A percentile compares a stretch with the other conserved stretches of the same genome.
These are phyloP conservation scores for Trypoxylon attenuatum DNA, from an alignment of 2,888 invertebrate species.

Conservation along the genomic window DNA sequence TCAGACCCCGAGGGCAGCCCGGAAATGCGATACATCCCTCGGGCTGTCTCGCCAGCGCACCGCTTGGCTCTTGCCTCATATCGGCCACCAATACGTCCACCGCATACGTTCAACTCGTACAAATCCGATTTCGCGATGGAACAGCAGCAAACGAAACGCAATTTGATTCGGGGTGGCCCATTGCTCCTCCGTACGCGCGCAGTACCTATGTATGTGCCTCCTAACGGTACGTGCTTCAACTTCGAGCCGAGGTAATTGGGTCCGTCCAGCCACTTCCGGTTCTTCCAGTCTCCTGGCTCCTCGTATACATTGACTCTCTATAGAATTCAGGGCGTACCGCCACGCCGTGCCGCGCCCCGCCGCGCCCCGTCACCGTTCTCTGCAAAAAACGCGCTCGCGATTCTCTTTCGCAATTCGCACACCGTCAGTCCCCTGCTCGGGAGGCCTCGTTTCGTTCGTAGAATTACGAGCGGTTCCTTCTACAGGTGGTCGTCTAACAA, in stretches of 20 bases:
- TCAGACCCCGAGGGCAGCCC: slow-evolving; percentile 56
- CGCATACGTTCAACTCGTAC: slow-evolving; percentile 13
- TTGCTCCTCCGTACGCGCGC: slow-evolving; percentile 2
- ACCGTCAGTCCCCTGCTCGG: not conserved
- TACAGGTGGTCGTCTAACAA: not conserved
- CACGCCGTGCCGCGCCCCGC: slow-evolving; percentile 18
- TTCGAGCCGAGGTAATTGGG: slow-evolving; percentile 53
- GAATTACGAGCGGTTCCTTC: not conserved
- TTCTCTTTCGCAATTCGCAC: not conserved
- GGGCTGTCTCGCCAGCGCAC: slow-evolving; percentile 43
- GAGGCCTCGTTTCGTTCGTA: not conserved
- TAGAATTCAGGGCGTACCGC: slow-evolving; percentile 2
- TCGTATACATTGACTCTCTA: not conserved
- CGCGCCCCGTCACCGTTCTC: not conserved
- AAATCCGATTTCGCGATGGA: slow-evolving; percentile 20
- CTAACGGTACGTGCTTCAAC: slow-evolving; percentile 49
- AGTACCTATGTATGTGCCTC: slow-evolving; percentile 16
- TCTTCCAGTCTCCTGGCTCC: slow-evolving; percentile 19
- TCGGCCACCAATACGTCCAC: slow-evolving; percentile 19
- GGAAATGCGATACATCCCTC: slow-evolving; percentile 62
- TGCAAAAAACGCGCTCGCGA: not conserved
- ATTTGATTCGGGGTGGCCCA: slow-evolving; percentile 55
- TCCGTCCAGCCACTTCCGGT: slow-evolving; percentile 48
- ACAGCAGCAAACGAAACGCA: slow-evolving; percentile 25
- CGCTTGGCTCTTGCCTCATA: slow-evolving; percentile 14